phyloP scores from a whole-genome alignment of 2,797 vertebrate genomes.

The Cryptoprocta ferox region DNA sequence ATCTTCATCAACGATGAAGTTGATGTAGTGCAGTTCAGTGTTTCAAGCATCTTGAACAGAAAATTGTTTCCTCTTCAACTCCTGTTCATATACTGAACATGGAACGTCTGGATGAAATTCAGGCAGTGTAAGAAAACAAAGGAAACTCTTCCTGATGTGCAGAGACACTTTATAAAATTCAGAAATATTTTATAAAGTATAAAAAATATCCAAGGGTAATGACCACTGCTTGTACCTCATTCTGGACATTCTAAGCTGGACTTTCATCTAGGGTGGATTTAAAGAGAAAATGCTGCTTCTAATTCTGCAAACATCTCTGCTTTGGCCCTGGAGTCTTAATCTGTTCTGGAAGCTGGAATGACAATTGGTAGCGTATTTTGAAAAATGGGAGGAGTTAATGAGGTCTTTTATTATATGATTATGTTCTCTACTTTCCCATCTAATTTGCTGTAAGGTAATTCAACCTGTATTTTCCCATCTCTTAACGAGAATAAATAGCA shows the following conservation, averaged over 20 bases:
- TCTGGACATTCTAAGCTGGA: neutral
- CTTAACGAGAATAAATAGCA: neutral
- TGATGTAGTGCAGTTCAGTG: neutral
- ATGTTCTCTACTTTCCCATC: neutral
- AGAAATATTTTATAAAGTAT: neutral
- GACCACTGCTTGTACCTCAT: no score
- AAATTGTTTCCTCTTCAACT: constrained; percentile 16
- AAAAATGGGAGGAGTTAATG: constrained; percentile 24
- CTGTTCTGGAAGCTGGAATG: neutral
- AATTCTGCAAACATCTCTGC: neutral
- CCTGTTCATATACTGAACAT: neutral
- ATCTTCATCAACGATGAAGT: constrained; percentile 16
- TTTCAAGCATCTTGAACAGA: neutral
- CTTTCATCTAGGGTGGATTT: neutral
- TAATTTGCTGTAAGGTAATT: constrained; percentile 53
- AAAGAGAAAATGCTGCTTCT: neutral
- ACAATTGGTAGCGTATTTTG: neutral
- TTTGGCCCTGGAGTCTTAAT: neutral
- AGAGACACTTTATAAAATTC: neutral
- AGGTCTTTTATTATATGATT: constrained; percentile 24
- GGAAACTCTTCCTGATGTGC: neutral
- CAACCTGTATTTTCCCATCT: neutral
- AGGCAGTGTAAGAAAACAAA: neutral
- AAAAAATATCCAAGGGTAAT: neutral
- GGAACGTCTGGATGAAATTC: neutral